phyloP scores from a whole-genome alignment of 1,140 invertebrate species.

The Bombus polaris region DNA sequence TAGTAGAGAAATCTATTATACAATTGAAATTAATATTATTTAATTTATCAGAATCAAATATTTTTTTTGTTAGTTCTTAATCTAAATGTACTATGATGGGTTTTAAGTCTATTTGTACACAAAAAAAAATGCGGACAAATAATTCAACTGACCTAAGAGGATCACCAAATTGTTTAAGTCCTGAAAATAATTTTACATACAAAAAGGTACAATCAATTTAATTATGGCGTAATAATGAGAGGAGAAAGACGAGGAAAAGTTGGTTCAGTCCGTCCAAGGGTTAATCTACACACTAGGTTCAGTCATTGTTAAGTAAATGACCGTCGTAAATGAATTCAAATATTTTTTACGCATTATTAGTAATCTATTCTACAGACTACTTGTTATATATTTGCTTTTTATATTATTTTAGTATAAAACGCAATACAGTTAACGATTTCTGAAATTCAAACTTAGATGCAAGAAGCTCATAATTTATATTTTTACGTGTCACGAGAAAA shows the following conservation, averaged over 20 bases:
- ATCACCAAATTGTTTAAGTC: conserved; percentile 1
- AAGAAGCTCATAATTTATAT: conserved; percentile 31
- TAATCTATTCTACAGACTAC: conserved; percentile 1
- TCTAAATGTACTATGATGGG: background rate
- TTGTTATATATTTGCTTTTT: conserved; percentile 46
- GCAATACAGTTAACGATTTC: background rate
- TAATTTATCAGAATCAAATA: background rate
- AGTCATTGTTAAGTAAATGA: conserved; percentile 42
- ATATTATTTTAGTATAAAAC: conserved; percentile 45
- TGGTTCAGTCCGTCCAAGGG: conserved; percentile 66
- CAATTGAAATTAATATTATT: background rate
- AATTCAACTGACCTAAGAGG: conserved; percentile 21
- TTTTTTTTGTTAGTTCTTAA: background rate
- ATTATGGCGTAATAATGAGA: conserved; percentile 49
- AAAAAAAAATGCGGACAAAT: conserved; percentile 3
- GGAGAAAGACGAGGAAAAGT: conserved; percentile 30
- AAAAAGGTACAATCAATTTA: conserved; percentile 49
- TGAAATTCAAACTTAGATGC: background rate
- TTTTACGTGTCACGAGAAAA: conserved; percentile 1
- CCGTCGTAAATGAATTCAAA: conserved; percentile 13
- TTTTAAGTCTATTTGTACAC: conserved; percentile 8
- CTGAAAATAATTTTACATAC: conserved; percentile 42
- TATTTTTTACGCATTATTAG: conserved; percentile 61
- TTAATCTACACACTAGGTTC: conserved; percentile 57
- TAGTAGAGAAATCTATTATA: background rate